Conservation (phyloP, 2,797 vertebrate species). For the Ceryle rudis region DNA sequence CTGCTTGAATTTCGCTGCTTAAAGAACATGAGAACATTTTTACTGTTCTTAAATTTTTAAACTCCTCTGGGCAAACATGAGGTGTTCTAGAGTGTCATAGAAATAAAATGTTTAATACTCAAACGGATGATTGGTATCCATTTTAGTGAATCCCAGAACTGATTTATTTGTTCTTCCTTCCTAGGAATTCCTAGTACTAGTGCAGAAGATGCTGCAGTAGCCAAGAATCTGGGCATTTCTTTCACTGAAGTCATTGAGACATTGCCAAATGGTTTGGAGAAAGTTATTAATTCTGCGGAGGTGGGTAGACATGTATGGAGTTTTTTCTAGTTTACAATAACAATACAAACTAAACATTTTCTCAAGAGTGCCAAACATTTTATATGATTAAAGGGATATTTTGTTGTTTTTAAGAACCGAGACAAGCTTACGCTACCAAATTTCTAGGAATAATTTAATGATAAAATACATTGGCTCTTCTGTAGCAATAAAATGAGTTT, state of each 20-base stretch:
- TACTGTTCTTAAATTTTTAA: neutral
- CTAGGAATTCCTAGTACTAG: constrained; percentile 89
- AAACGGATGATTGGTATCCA: neutral
- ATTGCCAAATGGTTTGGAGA: constrained; percentile 82
- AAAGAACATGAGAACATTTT: neutral
- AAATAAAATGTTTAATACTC: neutral
- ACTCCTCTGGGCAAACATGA: neutral
- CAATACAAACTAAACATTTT: neutral
- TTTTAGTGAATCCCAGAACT: neutral
- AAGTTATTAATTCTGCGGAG: constrained; percentile 87
- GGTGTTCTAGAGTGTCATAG: neutral
- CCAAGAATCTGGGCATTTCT: constrained; percentile 82
- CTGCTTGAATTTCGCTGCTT: neutral
- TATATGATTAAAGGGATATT: neutral
- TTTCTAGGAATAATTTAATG: neutral
- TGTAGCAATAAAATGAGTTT: neutral
- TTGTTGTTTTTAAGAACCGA: neutral
- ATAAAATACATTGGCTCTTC: neutral
- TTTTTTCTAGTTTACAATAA: neutral
- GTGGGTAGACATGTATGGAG: constrained; percentile 72
- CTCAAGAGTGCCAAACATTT: neutral
- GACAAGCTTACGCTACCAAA: neutral
- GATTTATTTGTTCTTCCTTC: neutral
- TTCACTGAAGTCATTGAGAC: constrained; percentile 85
- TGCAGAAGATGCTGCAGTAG: constrained; percentile 83